These are phyloP conservation scores for Spilogale gracilis DNA, from an alignment of 2,113 vertebrate genomes.

Conservation along the genomic window DNA sequence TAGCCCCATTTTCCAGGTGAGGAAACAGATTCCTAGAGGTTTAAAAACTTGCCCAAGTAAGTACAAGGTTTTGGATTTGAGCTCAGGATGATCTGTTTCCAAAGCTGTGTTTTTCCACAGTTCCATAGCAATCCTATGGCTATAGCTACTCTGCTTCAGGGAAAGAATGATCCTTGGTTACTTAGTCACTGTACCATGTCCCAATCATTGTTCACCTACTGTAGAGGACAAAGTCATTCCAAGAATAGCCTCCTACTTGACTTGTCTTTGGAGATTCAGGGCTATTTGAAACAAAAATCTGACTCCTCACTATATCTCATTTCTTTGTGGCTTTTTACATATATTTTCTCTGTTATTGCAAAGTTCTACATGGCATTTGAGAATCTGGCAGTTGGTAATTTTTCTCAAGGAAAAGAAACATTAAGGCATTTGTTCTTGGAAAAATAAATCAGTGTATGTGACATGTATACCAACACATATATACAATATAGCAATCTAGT, in stretches of 20 bases:
- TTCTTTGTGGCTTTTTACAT: constrained; percentile 67
- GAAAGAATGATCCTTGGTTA: constrained; percentile 14
- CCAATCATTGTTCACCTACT: neutral
- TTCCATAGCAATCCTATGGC: neutral
- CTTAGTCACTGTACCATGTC: constrained; percentile 45
- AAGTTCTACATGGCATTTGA: constrained; percentile 70
- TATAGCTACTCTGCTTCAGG: neutral
- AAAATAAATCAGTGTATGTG: constrained; percentile 78
- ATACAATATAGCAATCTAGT: constrained; percentile 77
- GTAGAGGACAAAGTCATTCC: constrained; percentile 47
- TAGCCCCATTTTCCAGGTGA: constrained; percentile 1
- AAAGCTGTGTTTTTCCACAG: constrained; percentile 16
- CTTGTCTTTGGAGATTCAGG: constrained; percentile 63
- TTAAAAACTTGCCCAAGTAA: constrained; percentile 25
- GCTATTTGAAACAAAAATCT: constrained; percentile 72
- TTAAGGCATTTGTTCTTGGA: constrained; percentile 73
- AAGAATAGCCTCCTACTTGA: constrained; percentile 60
- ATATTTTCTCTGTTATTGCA: constrained; percentile 76
- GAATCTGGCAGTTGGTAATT: constrained; percentile 62
- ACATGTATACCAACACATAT: constrained; percentile 75
- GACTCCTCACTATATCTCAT: constrained; percentile 68
- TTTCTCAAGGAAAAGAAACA: constrained; percentile 80
- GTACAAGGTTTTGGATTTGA: constrained; percentile 24
- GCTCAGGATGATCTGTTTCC: constrained; percentile 7
- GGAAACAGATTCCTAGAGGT: neutral